These are phyloP conservation scores for Pogonognathellus flavescens DNA, from an alignment of 1,140 invertebrate genomes.

Conservation along the genomic window DNA sequence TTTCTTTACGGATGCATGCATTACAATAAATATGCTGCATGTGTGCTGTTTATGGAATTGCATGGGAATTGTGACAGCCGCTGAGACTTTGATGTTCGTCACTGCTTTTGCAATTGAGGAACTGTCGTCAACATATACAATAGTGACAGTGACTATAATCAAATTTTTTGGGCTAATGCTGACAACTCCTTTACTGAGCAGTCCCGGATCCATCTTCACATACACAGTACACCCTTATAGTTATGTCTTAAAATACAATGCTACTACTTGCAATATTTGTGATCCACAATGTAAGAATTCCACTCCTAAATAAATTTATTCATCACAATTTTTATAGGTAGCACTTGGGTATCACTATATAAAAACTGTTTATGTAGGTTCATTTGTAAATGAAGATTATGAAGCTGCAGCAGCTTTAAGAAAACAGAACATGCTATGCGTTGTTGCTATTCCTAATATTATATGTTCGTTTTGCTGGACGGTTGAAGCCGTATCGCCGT, in stretches of 20 bases:
- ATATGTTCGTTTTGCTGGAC: constrained; percentile 41
- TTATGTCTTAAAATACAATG: neutral
- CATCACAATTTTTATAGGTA: neutral
- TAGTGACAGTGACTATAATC: constrained; percentile 31
- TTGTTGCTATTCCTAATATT: constrained; percentile 42
- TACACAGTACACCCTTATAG: constrained; percentile 45
- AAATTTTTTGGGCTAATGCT: constrained; percentile 23
- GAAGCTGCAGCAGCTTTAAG: neutral
- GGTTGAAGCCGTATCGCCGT: constrained; percentile 32
- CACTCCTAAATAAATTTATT: neutral
- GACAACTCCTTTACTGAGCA: neutral
- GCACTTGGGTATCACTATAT: neutral
- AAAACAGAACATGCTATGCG: constrained; percentile 33
- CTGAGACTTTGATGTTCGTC: constrained; percentile 58
- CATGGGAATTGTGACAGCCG: constrained; percentile 25
- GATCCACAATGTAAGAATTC: constrained; percentile 56
- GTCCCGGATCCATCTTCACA: constrained; percentile 42
- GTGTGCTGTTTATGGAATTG: constrained; percentile 56
- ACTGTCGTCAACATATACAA: constrained; percentile 42
- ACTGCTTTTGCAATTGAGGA: constrained; percentile 54
- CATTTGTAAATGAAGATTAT: constrained; percentile 6
- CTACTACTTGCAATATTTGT: neutral
- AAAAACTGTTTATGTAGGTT: neutral
- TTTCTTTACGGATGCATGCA: constrained; percentile 18
- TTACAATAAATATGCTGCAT: constrained; percentile 57